Percentiles rank a stretch among this genome's conserved stretches.
Evolutionary conservation across 2,797 vertebrate genomes (phyloP).

Genomic region (Jordanella pulchra): DNA sequence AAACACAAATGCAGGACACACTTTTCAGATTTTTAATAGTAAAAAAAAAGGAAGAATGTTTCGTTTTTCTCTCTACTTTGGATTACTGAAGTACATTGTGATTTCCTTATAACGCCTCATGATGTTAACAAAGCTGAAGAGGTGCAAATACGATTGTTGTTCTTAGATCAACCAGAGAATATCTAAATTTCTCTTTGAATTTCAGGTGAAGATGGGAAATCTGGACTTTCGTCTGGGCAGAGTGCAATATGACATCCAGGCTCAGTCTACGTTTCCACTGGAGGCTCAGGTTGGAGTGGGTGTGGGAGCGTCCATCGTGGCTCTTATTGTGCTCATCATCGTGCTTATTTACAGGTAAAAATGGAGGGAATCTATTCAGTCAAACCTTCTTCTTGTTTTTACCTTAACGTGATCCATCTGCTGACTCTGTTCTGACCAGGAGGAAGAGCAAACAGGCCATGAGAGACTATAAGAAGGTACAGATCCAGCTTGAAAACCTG

Average conservation of each 20-base stretch:
- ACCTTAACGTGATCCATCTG: background rate
- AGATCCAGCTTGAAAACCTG: conserved; percentile 96
- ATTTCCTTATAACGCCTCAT: too few relatives aligned
- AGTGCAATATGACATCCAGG: conserved; percentile 92
- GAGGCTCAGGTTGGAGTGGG: conserved; percentile 95
- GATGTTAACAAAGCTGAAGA: too few relatives aligned
- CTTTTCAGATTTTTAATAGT: background rate
- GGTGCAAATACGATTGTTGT: background rate
- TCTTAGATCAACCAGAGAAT: background rate
- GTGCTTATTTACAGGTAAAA: conserved; percentile 94
- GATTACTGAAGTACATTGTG: background rate
- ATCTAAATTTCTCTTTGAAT: background rate
- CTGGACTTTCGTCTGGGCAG: conserved; percentile 89
- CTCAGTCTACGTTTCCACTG: conserved; percentile 87
- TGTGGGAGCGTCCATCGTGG: conserved; percentile 91
- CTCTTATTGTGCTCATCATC: conserved; percentile 91
- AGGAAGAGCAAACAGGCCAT: conserved; percentile 98
- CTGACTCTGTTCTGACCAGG: conserved; percentile 68
- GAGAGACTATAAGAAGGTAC: conserved; percentile 97
- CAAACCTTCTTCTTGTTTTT: background rate
- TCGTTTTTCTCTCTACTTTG: background rate
- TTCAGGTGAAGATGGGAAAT: conserved; percentile 93
- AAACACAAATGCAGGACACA: background rate
- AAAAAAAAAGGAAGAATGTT: too few relatives aligned
- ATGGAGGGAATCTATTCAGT: background rate